Evolutionary conservation across 2,797 vertebrate species (phyloP), one percentile per base, ranked within the genome.

Genomic region (Platyrinchus mystaceus): DNA sequence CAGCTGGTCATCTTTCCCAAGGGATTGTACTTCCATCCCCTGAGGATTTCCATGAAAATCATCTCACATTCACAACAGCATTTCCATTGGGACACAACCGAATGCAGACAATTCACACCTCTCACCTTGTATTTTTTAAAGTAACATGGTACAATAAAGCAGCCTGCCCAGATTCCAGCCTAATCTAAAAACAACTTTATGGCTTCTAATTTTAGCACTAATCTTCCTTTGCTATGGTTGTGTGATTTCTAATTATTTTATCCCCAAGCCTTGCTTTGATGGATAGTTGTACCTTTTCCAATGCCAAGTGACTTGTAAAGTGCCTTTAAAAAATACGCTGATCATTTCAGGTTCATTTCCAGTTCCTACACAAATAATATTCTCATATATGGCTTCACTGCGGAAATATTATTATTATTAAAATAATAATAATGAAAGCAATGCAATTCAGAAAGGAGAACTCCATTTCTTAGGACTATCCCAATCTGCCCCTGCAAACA

Each of bases 211-310:
- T 97, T 97, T 96, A 97, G 96, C 91, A 63, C 93, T 96, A 95
- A 97, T 97, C 97, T 97, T 96, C 96, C 69, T 90, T 91, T 93
- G 97, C 94, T 95, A 97, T 96, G 97, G 96, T 95, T 97, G 96
- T 95, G 71, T 97, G 97, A 94, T 97, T 98, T 98, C 97, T 98
- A 98, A 97, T 98, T 98, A 98, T 97, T 98, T 97, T 97, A 97
- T 97, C 97, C 96, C 96, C 96, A 95, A 96, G 97, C 94, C 77
- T 90, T 91, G 95, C 95, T 90, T 93, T 97, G 97, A 98, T 89
- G 66, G 96, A 97, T 98, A 96, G 96, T 96, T 96, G 95, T 80
- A 97, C 93, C 79, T 95, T 97, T 95, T 94, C 96, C 96, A 97
- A 93, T 77, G 93, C 88, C 73, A 37, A 96, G 91, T 89, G 91